phyloP scores from a whole-genome alignment of 2,113 vertebrate genomes.

The Tragulus kanchil region DNA sequence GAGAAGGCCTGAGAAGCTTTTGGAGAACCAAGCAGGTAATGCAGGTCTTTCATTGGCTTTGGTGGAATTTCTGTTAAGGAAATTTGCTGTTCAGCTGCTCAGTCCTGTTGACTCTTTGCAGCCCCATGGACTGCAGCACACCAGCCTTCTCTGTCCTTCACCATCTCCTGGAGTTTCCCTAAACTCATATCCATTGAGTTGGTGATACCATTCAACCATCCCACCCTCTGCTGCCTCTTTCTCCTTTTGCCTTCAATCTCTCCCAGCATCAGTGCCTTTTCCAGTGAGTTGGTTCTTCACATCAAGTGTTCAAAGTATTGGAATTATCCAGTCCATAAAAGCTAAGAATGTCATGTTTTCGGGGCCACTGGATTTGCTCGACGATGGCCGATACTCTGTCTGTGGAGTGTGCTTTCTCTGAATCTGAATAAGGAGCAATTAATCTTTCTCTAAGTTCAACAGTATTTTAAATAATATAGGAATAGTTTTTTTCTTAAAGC shows the following conservation, averaged over 20 bases:
- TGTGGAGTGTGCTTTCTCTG: too few species aligned
- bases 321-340: too few species aligned
- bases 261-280: background rate
- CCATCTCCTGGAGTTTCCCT: background rate
- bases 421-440: background rate
- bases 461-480: constrained; percentile 51
- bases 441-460: constrained; percentile 45
- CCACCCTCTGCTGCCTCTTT: background rate
- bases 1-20: background rate
- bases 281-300: background rate
- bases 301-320: background rate
- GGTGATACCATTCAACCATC: background rate
- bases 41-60: background rate
- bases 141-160: background rate
- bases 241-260: background rate
- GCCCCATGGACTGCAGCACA: background rate
- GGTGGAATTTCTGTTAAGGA: background rate
- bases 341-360: too few species aligned
- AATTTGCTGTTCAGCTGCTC: background rate
- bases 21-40: background rate
- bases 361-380: too few species aligned
- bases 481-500: constrained; percentile 9
- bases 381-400: too few species aligned
- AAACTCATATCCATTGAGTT: background rate
- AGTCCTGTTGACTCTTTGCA: background rate